phyloP scores from a whole-genome alignment of 2,113 vertebrate genomes.

The Microcebus murinus region DNA sequence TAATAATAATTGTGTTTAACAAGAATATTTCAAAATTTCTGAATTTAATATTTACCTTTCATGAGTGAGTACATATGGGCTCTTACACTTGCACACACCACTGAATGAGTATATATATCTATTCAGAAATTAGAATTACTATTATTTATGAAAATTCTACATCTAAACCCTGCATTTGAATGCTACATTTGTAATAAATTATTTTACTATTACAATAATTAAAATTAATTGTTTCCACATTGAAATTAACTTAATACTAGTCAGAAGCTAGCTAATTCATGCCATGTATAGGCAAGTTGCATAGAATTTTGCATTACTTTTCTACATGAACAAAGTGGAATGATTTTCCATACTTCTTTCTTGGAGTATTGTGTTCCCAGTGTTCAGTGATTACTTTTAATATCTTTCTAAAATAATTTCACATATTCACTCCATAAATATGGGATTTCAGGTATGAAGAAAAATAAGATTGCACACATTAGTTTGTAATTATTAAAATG shows the following conservation, averaged over 20 bases:
- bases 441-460: not conserved
- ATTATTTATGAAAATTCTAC: not conserved
- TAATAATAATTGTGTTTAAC: not conserved
- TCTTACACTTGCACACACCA: not conserved
- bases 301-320: not conserved
- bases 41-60: not conserved
- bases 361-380: not conserved
- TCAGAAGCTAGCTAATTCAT: not conserved
- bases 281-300: not conserved
- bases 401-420: not conserved
- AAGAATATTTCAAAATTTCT: not conserved
- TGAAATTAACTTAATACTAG: not conserved
- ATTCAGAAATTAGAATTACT: not conserved
- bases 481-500: not conserved
- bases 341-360: not conserved
- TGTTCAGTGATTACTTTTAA: not conserved
- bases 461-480: not conserved
- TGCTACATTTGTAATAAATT: not conserved
- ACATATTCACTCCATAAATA: not conserved
- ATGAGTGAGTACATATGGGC: not conserved
- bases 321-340: not conserved
- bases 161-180: not conserved
- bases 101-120: not conserved
- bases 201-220: not conserved
- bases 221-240: not conserved